A percentile compares a stretch with the other conserved stretches of the same genome.
phyloP scores from a whole-genome alignment of 2,888 invertebrate genomes.

The Ariolimax columbianus region DNA sequence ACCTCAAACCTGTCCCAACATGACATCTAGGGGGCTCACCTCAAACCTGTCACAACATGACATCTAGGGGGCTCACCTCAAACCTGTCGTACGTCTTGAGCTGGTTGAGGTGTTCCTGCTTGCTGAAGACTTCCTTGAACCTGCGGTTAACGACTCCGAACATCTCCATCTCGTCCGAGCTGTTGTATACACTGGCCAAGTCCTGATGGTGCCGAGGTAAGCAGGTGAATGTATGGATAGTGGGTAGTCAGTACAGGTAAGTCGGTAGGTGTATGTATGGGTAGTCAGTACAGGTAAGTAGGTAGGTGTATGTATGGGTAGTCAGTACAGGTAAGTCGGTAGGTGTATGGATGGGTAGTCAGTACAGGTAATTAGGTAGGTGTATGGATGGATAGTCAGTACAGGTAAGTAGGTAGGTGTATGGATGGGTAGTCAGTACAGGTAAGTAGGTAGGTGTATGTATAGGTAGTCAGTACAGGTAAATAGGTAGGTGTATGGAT shows the following conservation, averaged over 20 bases:
- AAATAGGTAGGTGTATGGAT: background rate
- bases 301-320: no score
- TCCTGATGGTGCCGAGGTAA: constrained; percentile 69
- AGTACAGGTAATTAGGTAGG: no score
- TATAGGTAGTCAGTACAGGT: background rate
- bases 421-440: no score
- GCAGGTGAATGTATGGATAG: no score
- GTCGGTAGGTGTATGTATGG: no score
- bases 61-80: constrained; percentile 65
- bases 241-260: no score
- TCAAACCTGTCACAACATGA: constrained; percentile 64
- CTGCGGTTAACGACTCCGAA: constrained; percentile 75
- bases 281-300: no score
- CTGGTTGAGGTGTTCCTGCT: constrained; percentile 76
- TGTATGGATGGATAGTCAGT: no score
- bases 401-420: background rate
- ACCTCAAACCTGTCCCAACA: no score
- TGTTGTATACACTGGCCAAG: constrained; percentile 67
- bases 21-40: no score
- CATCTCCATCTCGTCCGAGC: constrained; percentile 79
- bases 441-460: background rate
- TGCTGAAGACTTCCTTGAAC: constrained; percentile 73
- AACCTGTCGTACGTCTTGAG: constrained; percentile 76
- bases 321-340: no score
- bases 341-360: no score